Evolutionary conservation across 2,888 invertebrate genomes (phyloP), one percentile per base, ranked within the genome.

Genomic region (Suillia variegata): DNA sequence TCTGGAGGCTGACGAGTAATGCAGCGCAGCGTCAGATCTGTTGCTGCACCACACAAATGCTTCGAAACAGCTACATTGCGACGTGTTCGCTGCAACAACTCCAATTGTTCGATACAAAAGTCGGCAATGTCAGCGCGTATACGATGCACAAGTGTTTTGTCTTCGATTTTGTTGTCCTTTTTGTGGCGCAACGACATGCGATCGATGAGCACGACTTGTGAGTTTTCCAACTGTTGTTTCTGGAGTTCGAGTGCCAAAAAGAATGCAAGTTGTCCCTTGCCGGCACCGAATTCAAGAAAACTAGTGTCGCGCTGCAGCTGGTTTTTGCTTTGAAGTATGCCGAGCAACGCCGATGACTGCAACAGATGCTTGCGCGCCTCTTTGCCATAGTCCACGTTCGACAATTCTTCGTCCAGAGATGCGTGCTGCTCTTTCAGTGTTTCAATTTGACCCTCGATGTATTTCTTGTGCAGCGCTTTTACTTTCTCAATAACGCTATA

Each of bases 11-110:
- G 4, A 1, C 66, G 67, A 0, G 75, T 60, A 2, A 92, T 75
- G 78, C 93, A 92, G 42, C 88, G 86, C 59, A 94, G 76, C 1
- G 92, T 88, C 68, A 90, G 85, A 83, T 93, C 93, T 56, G 94
- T 95, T 34, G 95, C 96, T 24, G 86, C 88, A 0, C 96, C 96
- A 81, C 96, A 96, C 42, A 96, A 85, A 80, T 96, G 96, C 81
- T 96, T 96, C 1, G 94, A 92, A 20, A 93, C 82, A 0, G 89
- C 94, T 24, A 94, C 89, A 48, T 92, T 85, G 33, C 86, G 78
- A 5, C 75, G 68, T 5, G 82, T 70, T 18, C 81, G 82, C 6
- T 80, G 73, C 1, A 81, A 56, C 2, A 80, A 80, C 8, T 83
- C 81, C 21, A 89, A 76, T 61, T 84, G 80, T 8, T 84, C 84